Base-by-base conservation (phyloP, 2,797 vertebrate species). In the Gymnopithys bicolor region DNA sequence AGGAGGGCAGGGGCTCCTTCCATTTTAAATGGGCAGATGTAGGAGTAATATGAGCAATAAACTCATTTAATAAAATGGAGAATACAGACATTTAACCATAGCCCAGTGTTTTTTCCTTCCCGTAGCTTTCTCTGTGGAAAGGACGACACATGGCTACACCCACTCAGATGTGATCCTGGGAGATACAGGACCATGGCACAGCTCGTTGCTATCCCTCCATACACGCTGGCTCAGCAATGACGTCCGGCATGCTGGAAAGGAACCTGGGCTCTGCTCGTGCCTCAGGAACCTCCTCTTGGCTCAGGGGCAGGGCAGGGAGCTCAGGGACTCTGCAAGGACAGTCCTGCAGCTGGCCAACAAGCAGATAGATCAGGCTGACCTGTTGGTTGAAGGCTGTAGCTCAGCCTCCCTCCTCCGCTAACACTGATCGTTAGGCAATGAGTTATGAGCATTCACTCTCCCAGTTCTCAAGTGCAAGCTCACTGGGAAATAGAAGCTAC, bases 61-160 rank as follows among this genome's bases (percentile, higher is more conserved):
- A 13, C 9, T 66, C 7, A 58, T 63, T 67, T 63, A 77, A 53
- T 48, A 33, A 21, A 66, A 15, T 10, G 17, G 30, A 67, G 13
- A 79, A 52, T 45, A 11, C 10, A 63, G 25, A 49, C 24, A 8
- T 67, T 74, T 48, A 7, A 4, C 19, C n/a, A 9, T 4, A 69
- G 69, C 11, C n/a, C 32, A 30, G 32, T 0, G 0, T 19, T 23
- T 46, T 41, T 62, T 49, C 9, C 32, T 59, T 87, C 64, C 41
- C 52, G 19, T 12, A 30, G 28, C 8, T 4, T 27, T 41, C 46
- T 49, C 63, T 7, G 9, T n/a, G n/a, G 28, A 79, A 74, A 52
- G 33, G 12, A 9, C 0, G 0, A 19, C 0, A 0, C 17, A 4
- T 0, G 3, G 41, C 75, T 80, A 25, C 5, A 3, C 16, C 1